A percentile compares a stretch with the other conserved stretches of the same genome.
Conservation (phyloP, 2,113 vertebrate genomes). For the Dicrurus megarhynchus region DNA sequence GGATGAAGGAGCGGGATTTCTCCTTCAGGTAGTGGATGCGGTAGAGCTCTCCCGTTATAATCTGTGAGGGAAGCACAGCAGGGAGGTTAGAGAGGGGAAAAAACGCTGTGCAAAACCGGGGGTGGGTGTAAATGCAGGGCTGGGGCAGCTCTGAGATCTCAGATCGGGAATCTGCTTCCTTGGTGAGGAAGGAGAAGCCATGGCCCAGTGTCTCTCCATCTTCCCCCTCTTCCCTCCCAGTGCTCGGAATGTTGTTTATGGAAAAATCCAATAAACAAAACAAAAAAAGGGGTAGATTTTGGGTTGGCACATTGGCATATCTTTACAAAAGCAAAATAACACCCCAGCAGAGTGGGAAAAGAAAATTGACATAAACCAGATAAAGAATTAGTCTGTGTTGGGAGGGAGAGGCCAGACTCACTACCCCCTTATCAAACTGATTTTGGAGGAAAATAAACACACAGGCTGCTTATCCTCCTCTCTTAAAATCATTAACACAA, state of each 20-base stretch:
- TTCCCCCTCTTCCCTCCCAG: neutral
- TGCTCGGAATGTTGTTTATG: accelerated
- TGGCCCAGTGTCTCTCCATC: neutral
- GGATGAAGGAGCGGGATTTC: conserved; percentile 87
- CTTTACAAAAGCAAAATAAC: neutral
- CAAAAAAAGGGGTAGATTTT: neutral
- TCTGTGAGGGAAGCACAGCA: conserved; percentile 62
- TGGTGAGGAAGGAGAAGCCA: neutral
- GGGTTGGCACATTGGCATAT: accelerated
- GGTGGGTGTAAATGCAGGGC: neutral
- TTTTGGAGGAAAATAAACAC: neutral
- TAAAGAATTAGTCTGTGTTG: neutral
- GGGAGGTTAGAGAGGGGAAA: neutral
- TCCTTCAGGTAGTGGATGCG: conserved; percentile 91
- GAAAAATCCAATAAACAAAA: neutral
- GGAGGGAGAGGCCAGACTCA: neutral
- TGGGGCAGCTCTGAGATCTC: neutral
- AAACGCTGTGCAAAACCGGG: neutral
- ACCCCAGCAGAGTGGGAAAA: neutral
- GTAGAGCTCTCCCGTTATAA: conserved; percentile 94
- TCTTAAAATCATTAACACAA: neutral
- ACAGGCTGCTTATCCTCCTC: neutral
- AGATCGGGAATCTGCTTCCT: neutral
- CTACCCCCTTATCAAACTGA: neutral
- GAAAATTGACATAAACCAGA: neutral